Base-by-base conservation (phyloP, 2,888 invertebrate genomes). In the Aquatica leii region DNA sequence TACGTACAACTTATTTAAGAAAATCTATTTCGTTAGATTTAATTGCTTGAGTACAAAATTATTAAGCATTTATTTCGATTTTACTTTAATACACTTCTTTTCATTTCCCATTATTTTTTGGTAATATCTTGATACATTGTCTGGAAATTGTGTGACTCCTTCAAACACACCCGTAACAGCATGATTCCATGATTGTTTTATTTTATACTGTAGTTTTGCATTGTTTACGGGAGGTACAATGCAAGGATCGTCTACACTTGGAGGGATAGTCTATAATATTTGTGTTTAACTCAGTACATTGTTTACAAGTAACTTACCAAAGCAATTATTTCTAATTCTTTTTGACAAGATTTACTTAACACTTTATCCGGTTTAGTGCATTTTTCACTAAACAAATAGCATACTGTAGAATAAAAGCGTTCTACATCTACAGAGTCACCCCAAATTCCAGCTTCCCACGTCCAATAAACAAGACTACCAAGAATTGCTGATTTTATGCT, bases 381-480 rank as follows among this genome's bases (percentile, higher is more conserved):
- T 4, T 12, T n/a, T 35, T 35, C 31, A 14, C 37, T 46, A 12
- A 72, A 65, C 1, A 69, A 49, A 0, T 71, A 62, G 34, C 78
- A 77, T 9, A 75, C 69, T 12, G 66, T 73, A 14, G 66, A 68
- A 65, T 81, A 84, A 17, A 84, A 65, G 9, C 80, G 72, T 66
- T 82, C 81, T 6, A 81, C 80, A 49, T 81, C 76, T 18, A 74
- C 73, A 5, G 79, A 71, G 54, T 76, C 77, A 0, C 83, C 82
- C 84, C 84, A 84, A 8, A 84, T 62, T 9, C 83, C 84, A 61
- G 82, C 77, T 62, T 80, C 76, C 12, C 77, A 78, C 0, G 82
- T 81, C 73, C 81, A 78, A 64, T 82, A 84, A 41, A 83, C 73
- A 12, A 81, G 71, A 15, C 79, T 81, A 6, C 74, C 77, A 0